Conservation (phyloP, 2,797 vertebrate species). For the Sphaeramia orbicularis region DNA sequence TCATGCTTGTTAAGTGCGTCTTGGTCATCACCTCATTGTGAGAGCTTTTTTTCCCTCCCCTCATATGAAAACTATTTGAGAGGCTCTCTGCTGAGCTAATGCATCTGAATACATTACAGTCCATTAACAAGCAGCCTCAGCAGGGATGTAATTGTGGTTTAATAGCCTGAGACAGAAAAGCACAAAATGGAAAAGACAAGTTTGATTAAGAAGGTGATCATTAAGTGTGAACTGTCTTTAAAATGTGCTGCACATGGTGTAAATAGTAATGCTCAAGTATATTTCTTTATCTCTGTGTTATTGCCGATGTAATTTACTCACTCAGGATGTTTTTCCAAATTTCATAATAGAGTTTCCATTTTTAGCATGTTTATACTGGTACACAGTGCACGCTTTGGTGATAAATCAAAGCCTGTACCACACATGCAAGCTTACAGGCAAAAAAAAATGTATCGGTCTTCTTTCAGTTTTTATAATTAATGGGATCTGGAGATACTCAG, state of each 20-base stretch:
- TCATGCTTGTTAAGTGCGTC: background rate
- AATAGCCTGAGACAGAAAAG: conserved; percentile 55
- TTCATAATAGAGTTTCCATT: background rate
- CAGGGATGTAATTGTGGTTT: conserved; percentile 68
- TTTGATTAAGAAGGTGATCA: conserved; percentile 60
- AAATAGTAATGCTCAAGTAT: background rate
- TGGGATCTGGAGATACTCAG: background rate
- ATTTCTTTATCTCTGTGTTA: background rate
- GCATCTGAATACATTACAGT: conserved; percentile 50
- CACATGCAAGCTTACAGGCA: background rate
- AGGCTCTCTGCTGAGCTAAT: conserved; percentile 52
- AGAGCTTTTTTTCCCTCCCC: conserved; percentile 1
- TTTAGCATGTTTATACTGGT: conserved; percentile 13
- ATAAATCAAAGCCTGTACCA: background rate
- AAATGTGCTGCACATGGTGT: background rate
- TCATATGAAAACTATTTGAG: conserved; percentile 28
- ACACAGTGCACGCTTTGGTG: background rate
- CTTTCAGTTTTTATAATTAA: background rate
- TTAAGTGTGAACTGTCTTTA: conserved; percentile 36
- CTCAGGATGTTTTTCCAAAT: conserved; percentile 1
- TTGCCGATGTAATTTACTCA: background rate
- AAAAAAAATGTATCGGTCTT: background rate
- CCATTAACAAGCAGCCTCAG: conserved; percentile 66
- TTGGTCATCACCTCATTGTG: background rate
- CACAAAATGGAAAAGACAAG: conserved; percentile 30